Conservation (phyloP, 2,113 vertebrate species). For the Solenodon paradoxus region DNA sequence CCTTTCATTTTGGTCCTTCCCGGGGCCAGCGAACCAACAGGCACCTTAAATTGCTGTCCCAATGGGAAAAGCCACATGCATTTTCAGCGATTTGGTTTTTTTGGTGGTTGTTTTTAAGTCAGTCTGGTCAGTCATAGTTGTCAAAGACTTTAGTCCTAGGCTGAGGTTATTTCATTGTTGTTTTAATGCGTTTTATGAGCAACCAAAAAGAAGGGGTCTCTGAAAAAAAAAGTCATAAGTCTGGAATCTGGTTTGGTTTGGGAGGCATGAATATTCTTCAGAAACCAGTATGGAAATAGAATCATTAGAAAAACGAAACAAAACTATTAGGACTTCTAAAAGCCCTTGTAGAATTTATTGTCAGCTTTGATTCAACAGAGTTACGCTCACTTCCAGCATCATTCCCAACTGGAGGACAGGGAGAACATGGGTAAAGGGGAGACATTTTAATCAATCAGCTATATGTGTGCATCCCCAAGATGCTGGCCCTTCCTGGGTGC, state of each 20-base stretch:
- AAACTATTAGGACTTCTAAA: neutral
- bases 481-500: neutral
- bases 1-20: neutral
- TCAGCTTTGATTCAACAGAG: neutral
- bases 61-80: neutral
- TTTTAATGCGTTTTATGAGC: neutral
- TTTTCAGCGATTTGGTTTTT: neutral
- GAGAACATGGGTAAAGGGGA: neutral
- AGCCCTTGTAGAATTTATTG: neutral
- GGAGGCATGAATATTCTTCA: neutral
- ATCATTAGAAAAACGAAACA: neutral
- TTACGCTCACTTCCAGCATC: neutral
- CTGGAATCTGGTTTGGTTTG: neutral
- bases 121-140: neutral
- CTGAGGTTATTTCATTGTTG: neutral
- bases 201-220: neutral
- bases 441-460: neutral
- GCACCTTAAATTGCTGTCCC: neutral
- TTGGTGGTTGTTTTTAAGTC: neutral
- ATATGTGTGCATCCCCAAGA: neutral
- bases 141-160: neutral
- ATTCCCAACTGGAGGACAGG: neutral
- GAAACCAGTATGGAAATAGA: conserved; percentile 17
- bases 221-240: neutral
- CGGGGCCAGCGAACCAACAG: neutral